Conservation (phyloP, 2,113 vertebrate species). For the Urocynchramus pylzowi region DNA sequence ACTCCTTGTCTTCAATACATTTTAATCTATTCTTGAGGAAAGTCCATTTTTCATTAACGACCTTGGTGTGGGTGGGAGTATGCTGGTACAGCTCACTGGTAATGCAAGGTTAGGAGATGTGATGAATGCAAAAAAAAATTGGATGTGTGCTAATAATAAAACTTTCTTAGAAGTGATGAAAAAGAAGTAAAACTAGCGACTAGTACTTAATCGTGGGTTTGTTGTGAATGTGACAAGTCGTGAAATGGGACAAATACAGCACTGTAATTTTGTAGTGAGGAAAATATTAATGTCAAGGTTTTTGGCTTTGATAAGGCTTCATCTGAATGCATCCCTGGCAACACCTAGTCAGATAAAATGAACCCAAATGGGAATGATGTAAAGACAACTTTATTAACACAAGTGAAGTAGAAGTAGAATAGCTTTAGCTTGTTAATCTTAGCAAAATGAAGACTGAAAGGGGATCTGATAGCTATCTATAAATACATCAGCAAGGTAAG, state of each 20-base stretch:
- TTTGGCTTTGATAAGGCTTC: background rate
- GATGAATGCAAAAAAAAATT: background rate
- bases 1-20: background rate
- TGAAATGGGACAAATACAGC: background rate
- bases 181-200: background rate
- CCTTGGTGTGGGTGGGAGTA: background rate
- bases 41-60: background rate
- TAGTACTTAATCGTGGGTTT: background rate
- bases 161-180: background rate
- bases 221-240: background rate
- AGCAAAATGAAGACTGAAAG: constrained; percentile 20
- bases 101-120: background rate
- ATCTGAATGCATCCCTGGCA: background rate
- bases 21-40: background rate
- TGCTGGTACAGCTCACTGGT: background rate
- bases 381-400: background rate
- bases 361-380: background rate
- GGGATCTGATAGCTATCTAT: constrained; percentile 1
- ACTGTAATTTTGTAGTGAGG: background rate
- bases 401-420: background rate
- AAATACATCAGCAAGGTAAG: constrained; percentile 1
- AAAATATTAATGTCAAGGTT: background rate
- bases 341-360: background rate
- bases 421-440: constrained; percentile 6
- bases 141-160: background rate